phyloP scores from a whole-genome alignment of 2,113 vertebrate species.

The Coturnix japonica region DNA sequence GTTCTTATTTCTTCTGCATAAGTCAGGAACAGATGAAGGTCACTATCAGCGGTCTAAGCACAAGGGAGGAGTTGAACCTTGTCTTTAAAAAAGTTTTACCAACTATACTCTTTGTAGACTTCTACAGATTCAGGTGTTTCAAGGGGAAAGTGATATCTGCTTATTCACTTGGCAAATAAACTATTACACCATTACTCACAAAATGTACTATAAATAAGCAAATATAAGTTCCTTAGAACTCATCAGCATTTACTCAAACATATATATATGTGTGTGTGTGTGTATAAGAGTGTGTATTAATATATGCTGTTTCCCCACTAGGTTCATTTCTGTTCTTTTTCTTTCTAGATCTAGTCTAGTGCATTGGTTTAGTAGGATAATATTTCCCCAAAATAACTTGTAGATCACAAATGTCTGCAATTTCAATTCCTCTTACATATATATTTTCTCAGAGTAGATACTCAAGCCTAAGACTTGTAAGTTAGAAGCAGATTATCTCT shows the following conservation, averaged over 20 bases:
- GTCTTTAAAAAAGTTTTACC: neutral
- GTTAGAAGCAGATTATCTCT: neutral
- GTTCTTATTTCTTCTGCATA: neutral
- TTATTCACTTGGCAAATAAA: neutral
- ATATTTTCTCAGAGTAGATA: neutral
- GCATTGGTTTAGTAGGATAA: neutral
- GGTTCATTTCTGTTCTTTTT: neutral
- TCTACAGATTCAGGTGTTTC: neutral
- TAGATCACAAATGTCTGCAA: neutral
- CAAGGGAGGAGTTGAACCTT: neutral
- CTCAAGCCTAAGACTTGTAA: neutral
- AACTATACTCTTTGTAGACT: neutral
- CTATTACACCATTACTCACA: neutral
- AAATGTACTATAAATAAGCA: neutral
- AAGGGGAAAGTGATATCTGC: neutral
- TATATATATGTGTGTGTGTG: too few species aligned
- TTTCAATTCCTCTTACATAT: neutral
- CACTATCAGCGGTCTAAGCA: neutral
- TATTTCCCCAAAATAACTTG: neutral
- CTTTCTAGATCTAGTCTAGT: neutral
- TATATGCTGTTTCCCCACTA: neutral
- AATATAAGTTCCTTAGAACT: neutral
- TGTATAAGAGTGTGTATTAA: too few species aligned
- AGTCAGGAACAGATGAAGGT: neutral
- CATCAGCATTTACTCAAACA: rapidly evolving